Conservation (phyloP, 92 coral and sea anemone genomes). For the Galaxea fascicularis region DNA sequence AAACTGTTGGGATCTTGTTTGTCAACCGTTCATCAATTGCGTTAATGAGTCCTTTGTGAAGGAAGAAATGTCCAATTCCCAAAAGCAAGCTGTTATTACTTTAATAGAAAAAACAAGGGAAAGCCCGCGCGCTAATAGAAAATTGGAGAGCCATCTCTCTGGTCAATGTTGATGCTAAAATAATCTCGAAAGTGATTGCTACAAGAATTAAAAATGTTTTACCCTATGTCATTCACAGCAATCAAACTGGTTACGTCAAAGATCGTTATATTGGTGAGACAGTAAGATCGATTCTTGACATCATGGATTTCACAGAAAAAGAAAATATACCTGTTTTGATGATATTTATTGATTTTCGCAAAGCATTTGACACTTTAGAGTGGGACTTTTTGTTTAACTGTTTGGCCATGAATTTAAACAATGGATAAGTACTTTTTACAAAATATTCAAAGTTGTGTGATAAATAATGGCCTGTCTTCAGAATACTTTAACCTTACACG, state of each 20-base stretch:
- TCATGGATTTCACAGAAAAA: slow-evolving; percentile 36
- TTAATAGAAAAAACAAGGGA: slow-evolving; percentile 4
- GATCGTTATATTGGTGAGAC: slow-evolving; percentile 41
- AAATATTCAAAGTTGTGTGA: slow-evolving; percentile 25
- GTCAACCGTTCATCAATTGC: background rate
- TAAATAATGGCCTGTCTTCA: slow-evolving; percentile 18
- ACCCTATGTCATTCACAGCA: slow-evolving; percentile 1
- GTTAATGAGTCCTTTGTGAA: background rate
- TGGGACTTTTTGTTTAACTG: background rate
- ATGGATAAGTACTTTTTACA: slow-evolving; percentile 24
- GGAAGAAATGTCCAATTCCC: background rate
- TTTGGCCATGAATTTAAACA: slow-evolving; percentile 4
- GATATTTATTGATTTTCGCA: slow-evolving; percentile 28
- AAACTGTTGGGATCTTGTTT: background rate
- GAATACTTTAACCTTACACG: slow-evolving; percentile 14
- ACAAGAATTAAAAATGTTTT: background rate
- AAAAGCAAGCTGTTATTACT: too few species aligned
- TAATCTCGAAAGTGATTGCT: background rate
- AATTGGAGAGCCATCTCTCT: slow-evolving; percentile 5
- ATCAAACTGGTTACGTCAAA: slow-evolving; percentile 38
- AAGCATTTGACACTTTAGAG: slow-evolving; percentile 30
- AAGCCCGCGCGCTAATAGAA: background rate
- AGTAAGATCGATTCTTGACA: slow-evolving; percentile 33
- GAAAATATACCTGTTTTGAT: slow-evolving; percentile 22
- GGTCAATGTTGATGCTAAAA: background rate